These are phyloP conservation scores for Atethmia centrago DNA, from an alignment of 2,888 invertebrate genomes.

Conservation along the genomic window DNA sequence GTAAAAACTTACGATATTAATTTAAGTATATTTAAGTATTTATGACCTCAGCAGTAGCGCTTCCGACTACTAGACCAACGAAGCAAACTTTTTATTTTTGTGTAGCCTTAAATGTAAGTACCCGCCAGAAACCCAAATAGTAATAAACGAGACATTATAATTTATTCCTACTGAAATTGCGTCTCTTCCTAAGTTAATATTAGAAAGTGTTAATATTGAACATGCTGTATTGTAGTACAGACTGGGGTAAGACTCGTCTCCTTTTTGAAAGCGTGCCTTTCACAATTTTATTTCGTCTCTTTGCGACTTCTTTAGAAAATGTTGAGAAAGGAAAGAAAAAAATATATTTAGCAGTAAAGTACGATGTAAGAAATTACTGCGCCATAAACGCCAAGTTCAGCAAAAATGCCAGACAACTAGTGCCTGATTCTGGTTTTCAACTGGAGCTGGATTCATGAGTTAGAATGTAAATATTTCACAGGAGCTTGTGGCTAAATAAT, in stretches of 20 bases:
- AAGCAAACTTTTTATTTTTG: neutral
- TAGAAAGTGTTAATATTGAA: conserved; percentile 44
- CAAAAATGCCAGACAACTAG: too few relatives aligned
- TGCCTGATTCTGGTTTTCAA: too few relatives aligned
- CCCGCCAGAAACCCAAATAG: conserved; percentile 29
- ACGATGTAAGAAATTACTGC: too few relatives aligned
- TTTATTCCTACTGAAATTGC: conserved; percentile 34
- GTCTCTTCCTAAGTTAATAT: conserved; percentile 42
- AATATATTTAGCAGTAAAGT: too few relatives aligned
- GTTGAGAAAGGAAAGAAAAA: too few relatives aligned
- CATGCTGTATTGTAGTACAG: conserved; percentile 24
- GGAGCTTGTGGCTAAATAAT: too few relatives aligned
- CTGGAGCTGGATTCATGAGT: too few relatives aligned
- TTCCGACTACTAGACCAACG: neutral
- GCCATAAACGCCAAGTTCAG: too few relatives aligned
- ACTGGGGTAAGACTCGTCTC: neutral
- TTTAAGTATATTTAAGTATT: too few relatives aligned
- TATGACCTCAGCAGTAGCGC: too few relatives aligned
- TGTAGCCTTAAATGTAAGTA: neutral
- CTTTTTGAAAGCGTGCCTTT: conserved; percentile 17
- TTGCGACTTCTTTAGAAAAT: conserved; percentile 2
- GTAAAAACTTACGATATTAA: too few relatives aligned
- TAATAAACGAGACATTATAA: conserved; percentile 45
- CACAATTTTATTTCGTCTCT: conserved; percentile 6
- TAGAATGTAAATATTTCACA: too few relatives aligned